A percentile compares a stretch with the other conserved stretches of the same genome.
Conservation (phyloP, 2,888 invertebrate species). For the Coleophora flavipennella region DNA sequence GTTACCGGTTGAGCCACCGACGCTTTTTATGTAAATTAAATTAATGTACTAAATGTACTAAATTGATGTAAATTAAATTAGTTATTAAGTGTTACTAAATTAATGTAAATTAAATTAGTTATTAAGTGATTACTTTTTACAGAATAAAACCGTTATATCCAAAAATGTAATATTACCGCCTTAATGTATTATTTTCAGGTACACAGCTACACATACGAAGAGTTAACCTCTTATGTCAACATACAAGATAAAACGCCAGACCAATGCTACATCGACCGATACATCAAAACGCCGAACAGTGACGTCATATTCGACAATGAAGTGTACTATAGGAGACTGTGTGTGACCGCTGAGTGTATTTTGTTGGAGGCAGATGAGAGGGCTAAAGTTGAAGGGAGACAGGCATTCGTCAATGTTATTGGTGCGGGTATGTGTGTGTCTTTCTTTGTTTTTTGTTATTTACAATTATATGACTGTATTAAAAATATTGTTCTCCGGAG, state of each 20-base stretch:
- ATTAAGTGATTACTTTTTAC: too few species aligned
- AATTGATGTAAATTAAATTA: too few species aligned
- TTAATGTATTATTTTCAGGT: constrained; percentile 25
- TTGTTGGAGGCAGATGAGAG: constrained; percentile 75
- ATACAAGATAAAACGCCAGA: constrained; percentile 31
- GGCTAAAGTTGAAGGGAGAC: constrained; percentile 56
- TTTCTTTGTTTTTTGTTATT: too few species aligned
- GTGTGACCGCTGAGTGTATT: constrained; percentile 73
- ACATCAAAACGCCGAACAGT: constrained; percentile 24
- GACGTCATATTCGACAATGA: constrained; percentile 47
- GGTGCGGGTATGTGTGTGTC: constrained; percentile 64
- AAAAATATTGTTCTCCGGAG: too few species aligned
- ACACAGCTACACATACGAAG: constrained; percentile 46
- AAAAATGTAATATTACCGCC: too few species aligned
- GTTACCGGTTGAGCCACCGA: too few species aligned
- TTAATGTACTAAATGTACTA: too few species aligned
- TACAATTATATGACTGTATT: too few species aligned
- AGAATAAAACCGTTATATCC: too few species aligned
- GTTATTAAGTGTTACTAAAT: too few species aligned
- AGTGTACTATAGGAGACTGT: constrained; percentile 64
- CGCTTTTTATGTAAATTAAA: too few species aligned
- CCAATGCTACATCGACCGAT: constrained; percentile 38
- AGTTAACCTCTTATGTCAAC: constrained; percentile 37
- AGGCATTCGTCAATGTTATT: constrained; percentile 76
- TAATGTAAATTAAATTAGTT: too few species aligned